These are phyloP conservation scores for Accipiter virgatus DNA, from an alignment of 2,113 vertebrate species.

Conservation along the genomic window DNA sequence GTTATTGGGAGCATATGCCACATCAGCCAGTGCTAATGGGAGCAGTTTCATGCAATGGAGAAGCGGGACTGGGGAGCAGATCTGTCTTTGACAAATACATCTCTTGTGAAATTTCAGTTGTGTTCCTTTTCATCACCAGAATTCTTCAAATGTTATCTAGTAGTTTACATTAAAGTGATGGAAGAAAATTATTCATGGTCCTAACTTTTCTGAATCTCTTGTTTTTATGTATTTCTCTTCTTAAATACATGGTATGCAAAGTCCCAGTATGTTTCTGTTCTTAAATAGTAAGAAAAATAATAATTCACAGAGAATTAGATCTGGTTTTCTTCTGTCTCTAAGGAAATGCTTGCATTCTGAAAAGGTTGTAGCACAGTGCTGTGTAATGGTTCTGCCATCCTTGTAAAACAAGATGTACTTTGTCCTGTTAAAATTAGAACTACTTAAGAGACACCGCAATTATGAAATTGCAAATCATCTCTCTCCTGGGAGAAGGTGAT, in stretches of 20 bases:
- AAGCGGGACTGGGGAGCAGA: neutral
- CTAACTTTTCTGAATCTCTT: neutral
- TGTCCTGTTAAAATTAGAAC: constrained; percentile 39
- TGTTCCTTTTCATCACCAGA: neutral
- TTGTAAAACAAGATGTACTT: constrained; percentile 12
- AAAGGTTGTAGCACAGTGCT: neutral
- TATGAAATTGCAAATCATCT: neutral
- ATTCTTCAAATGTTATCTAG: neutral
- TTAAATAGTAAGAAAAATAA: neutral
- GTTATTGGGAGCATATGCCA: neutral
- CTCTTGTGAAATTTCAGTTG: neutral
- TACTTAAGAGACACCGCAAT: neutral
- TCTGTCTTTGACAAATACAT: neutral
- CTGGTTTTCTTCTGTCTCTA: neutral
- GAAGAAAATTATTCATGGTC: neutral
- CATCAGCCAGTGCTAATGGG: neutral
- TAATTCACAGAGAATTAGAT: neutral
- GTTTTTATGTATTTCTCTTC: neutral
- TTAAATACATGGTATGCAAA: neutral
- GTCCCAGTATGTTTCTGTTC: neutral
- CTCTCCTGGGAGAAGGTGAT: constrained; percentile 27
- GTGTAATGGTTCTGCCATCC: neutral
- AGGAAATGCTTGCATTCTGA: neutral
- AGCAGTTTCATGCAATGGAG: neutral
- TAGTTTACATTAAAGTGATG: neutral